phyloP scores from a whole-genome alignment of 2,888 invertebrate species.

The Agrotis ipsilon region DNA sequence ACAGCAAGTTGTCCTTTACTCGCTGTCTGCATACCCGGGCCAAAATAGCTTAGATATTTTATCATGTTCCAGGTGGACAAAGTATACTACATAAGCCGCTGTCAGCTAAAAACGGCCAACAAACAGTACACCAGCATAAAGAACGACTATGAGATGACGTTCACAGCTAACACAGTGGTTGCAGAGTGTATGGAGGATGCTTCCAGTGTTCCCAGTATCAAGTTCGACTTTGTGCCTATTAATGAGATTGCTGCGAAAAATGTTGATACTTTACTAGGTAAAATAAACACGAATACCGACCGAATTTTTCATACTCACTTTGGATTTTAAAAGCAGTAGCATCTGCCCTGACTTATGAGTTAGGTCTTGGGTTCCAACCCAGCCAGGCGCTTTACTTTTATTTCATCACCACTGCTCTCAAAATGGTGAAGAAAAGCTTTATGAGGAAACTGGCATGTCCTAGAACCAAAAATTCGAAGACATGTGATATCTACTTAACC shows the following conservation, averaged over 20 bases:
- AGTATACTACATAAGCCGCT: constrained; percentile 97
- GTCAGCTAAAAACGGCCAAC: constrained; percentile 97
- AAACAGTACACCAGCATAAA: constrained; percentile 96
- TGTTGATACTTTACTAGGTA: constrained; percentile 94
- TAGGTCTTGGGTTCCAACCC: too few species aligned
- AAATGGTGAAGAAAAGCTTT: too few species aligned
- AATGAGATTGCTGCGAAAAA: constrained; percentile 93
- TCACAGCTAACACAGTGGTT: constrained; percentile 94
- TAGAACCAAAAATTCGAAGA: too few species aligned
- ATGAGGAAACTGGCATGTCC: too few species aligned
- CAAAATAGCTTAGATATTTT: background rate
- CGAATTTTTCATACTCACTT: too few species aligned
- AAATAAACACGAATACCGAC: constrained; percentile 59
- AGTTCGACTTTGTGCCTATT: constrained; percentile 95
- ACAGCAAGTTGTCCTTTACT: too few species aligned
- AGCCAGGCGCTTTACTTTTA: too few species aligned
- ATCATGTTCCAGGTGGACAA: constrained; percentile 92
- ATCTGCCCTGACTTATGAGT: too few species aligned
- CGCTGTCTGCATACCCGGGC: too few species aligned
- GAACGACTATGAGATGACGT: constrained; percentile 99
- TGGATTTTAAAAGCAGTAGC: too few species aligned
- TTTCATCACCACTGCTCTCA: too few species aligned
- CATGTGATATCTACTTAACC: too few species aligned
- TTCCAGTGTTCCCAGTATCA: constrained; percentile 93
- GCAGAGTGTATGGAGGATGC: constrained; percentile 91